Evolutionary conservation across 1,140 invertebrate genomes (phyloP).

Genomic region (Drosophila obscura): DNA sequence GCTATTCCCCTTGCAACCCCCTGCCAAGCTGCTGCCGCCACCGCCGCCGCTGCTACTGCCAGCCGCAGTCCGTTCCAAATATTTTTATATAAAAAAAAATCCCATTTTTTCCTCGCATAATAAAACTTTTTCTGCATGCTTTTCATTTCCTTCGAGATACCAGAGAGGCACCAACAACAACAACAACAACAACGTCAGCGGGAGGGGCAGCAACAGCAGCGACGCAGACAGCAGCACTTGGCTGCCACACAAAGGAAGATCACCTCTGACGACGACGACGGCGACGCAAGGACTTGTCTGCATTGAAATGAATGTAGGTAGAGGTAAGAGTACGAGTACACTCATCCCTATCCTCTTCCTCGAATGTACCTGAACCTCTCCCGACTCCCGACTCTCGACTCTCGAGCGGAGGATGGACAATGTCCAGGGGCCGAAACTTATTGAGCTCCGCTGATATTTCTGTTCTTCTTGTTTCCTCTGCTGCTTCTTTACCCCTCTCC

Average conservation of each 20-base stretch:
- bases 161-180: constrained; percentile 31
- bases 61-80: constrained; percentile 68
- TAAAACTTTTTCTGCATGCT: constrained; percentile 74
- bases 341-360: constrained; percentile 34
- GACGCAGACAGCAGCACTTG: constrained; percentile 69
- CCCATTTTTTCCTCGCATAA: constrained; percentile 60
- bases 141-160: constrained; percentile 74
- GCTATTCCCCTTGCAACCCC: constrained; percentile 41
- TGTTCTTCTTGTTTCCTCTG: constrained; percentile 11
- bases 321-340: constrained; percentile 36
- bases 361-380: constrained; percentile 78
- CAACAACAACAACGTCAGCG: constrained; percentile 12
- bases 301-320: constrained; percentile 77
- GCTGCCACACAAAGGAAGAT: constrained; percentile 78
- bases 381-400: constrained; percentile 29
- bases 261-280: constrained; percentile 40
- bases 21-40: constrained; percentile 15
- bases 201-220: constrained; percentile 23
- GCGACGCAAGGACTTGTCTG: constrained; percentile 80
- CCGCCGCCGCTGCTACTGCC: constrained; percentile 15
- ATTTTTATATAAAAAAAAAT: constrained; percentile 75
- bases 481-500: not conserved
- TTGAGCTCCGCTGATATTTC: constrained; percentile 66
- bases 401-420: constrained; percentile 67
- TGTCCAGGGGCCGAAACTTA: constrained; percentile 75